Conservation (phyloP, 2,113 vertebrate species). For the Anser cygnoides region DNA sequence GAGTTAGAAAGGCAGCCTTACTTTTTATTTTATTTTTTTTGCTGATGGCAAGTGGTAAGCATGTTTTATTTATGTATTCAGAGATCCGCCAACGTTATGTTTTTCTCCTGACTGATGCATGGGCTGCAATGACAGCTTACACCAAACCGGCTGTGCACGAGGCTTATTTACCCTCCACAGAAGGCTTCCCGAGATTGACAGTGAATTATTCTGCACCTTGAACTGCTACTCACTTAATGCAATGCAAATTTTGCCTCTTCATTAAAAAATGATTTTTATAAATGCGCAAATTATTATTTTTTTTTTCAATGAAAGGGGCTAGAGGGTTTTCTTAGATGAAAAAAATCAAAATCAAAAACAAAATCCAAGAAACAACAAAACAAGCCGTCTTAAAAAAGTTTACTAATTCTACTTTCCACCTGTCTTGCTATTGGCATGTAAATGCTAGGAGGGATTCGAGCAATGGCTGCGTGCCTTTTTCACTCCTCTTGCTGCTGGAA, state of each 20-base stretch:
- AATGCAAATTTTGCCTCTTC: conserved; percentile 5
- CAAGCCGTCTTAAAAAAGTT: neutral
- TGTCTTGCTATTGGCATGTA: fast-evolving
- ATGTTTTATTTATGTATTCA: conserved; percentile 71
- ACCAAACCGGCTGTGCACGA: neutral
- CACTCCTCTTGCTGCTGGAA: neutral
- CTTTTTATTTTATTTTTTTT: neutral
- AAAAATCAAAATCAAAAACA: neutral
- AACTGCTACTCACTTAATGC: neutral
- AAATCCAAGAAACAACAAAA: neutral
- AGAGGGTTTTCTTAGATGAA: neutral
- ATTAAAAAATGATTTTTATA: neutral
- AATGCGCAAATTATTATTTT: neutral
- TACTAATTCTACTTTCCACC: neutral
- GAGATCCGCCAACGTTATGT: neutral
- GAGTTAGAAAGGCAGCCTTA: neutral
- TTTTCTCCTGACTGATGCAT: conserved; percentile 55
- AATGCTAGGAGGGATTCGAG: neutral
- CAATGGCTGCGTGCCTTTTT: neutral
- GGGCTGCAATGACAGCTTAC: conserved; percentile 55
- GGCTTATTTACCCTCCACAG: conserved; percentile 41
- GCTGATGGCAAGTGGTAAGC: conserved; percentile 54
- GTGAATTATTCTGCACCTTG: conserved; percentile 29
- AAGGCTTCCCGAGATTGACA: neutral
- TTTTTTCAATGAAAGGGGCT: neutral